Conservation (phyloP, 2,797 vertebrate species). For the Lacerta viridis region DNA sequence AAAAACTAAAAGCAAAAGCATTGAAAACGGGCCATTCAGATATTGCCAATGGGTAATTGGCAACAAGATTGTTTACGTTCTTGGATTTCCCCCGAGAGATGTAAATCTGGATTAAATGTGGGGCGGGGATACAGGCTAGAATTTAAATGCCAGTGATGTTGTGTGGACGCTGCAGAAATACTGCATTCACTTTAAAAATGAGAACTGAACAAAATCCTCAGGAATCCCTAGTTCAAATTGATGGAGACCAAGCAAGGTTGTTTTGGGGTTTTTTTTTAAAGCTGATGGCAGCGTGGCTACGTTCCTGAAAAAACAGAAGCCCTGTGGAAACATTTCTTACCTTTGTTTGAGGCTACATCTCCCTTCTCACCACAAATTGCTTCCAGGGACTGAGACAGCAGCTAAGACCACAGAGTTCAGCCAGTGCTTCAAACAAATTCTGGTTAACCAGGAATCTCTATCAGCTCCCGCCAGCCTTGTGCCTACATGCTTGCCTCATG, state of each 20-base stretch:
- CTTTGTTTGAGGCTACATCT: constrained; percentile 10
- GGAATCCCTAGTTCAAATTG: no score
- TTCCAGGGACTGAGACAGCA: constrained; percentile 43
- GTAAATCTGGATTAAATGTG: no score
- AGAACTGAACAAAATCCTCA: not conserved
- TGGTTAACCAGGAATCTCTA: constrained; percentile 49
- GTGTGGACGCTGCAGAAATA: no score
- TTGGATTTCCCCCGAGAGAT: no score
- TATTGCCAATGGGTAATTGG: no score
- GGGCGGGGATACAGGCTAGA: no score
- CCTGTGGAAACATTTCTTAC: not conserved
- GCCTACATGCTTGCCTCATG: constrained; percentile 8
- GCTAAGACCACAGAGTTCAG: constrained; percentile 37
- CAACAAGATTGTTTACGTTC: no score
- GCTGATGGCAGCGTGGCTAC: not conserved
- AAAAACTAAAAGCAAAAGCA: no score
- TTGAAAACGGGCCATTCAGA: no score
- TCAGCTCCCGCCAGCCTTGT: not conserved
- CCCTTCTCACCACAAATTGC: constrained; percentile 40
- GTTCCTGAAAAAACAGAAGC: constrained; percentile 2
- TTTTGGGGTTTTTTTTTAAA: not conserved
- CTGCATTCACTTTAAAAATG: not conserved
- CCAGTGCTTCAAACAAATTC: constrained; percentile 45
- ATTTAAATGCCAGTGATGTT: no score
- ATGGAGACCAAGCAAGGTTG: no score